These are phyloP conservation scores for Callopanchax toddi DNA, from an alignment of 2,113 vertebrate species.

Conservation along the genomic window DNA sequence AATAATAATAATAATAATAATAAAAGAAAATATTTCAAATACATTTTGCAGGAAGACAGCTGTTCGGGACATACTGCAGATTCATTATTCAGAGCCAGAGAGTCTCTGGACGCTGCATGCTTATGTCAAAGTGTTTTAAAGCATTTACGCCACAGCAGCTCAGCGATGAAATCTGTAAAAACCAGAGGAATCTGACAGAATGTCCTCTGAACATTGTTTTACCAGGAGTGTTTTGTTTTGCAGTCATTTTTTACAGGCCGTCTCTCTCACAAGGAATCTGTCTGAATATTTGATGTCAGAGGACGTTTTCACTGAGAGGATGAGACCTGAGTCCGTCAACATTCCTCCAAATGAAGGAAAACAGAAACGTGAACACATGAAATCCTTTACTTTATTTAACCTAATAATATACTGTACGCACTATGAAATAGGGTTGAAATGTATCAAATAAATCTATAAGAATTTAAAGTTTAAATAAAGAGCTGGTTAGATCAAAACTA, in stretches of 20 bases:
- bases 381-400: too few species aligned
- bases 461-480: too few species aligned
- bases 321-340: neutral
- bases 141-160: constrained; percentile 76
- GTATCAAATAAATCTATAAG: too few species aligned
- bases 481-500: too few species aligned
- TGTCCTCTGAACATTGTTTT: constrained; percentile 76
- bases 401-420: too few species aligned
- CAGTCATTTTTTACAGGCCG: constrained; percentile 66
- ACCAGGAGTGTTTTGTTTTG: constrained; percentile 78
- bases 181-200: constrained; percentile 78
- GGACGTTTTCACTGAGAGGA: constrained; percentile 20
- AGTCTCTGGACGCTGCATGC: constrained; percentile 69
- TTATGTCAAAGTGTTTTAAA: constrained; percentile 83
- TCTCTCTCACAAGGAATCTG: constrained; percentile 56
- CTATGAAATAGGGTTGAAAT: too few species aligned
- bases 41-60: constrained; percentile 71
- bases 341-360: constrained; percentile 3
- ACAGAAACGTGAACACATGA: too few species aligned
- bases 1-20: too few species aligned
- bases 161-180: constrained; percentile 78
- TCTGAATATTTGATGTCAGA: constrained; percentile 76
- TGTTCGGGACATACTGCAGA: constrained; percentile 80
- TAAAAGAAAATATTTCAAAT: constrained; percentile 42
- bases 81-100: constrained; percentile 80